phyloP scores from a whole-genome alignment of 37 sponge, comb jelly and placozoan species.

The Axinella damicornis region DNA sequence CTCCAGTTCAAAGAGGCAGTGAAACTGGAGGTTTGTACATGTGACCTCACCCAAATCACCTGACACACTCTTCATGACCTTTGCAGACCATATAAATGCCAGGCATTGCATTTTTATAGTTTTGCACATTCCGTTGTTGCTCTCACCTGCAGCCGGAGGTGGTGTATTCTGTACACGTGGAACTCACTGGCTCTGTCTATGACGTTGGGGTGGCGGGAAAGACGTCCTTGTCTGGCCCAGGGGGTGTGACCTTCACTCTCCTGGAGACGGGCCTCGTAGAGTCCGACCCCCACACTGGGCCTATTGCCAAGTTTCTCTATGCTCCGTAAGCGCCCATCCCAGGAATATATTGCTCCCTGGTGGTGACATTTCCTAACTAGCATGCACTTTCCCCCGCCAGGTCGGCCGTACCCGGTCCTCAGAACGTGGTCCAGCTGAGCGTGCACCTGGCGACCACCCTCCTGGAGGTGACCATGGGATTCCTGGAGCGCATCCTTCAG shows the following conservation, averaged over 20 bases:
- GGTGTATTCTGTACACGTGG: constrained; percentile 58
- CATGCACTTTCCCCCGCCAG: not conserved
- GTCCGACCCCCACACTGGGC: constrained; percentile 58
- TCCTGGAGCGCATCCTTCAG: constrained; percentile 42
- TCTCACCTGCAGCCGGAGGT: constrained; percentile 73
- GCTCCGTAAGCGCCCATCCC: constrained; percentile 54
- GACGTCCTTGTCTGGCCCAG: constrained; percentile 40
- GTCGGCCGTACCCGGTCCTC: constrained; percentile 11
- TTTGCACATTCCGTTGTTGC: not conserved
- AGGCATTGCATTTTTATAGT: not conserved
- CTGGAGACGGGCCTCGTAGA: constrained; percentile 35
- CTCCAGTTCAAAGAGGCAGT: constrained; percentile 42
- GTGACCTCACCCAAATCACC: no score
- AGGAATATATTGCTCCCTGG: no score
- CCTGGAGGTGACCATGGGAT: constrained; percentile 59
- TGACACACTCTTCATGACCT: no score
- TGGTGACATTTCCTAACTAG: not conserved
- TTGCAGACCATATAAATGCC: no score
- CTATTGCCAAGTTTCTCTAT: constrained; percentile 67
- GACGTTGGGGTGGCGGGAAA: constrained; percentile 64
- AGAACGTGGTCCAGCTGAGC: constrained; percentile 69
- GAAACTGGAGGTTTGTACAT: constrained; percentile 44
- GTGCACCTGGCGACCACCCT: constrained; percentile 72
- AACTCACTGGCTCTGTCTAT: constrained; percentile 49
- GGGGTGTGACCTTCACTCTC: constrained; percentile 70